These are phyloP conservation scores for Agapostemon virescens DNA, from an alignment of 2,888 invertebrate genomes.

Conservation along the genomic window DNA sequence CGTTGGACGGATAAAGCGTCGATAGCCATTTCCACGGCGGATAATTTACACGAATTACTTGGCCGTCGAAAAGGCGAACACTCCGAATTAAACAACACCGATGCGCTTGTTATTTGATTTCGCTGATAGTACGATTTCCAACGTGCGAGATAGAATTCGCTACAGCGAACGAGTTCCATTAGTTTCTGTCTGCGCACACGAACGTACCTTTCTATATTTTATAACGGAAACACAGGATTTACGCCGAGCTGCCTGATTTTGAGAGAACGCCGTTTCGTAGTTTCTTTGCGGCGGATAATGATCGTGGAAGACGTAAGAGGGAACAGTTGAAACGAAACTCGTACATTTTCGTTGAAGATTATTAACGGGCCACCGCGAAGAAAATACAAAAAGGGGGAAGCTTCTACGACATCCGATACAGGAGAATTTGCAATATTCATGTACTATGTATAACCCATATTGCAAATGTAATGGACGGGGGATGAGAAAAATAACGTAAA, in stretches of 20 bases:
- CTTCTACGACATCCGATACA: background rate
- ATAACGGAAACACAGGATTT: background rate
- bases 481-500: background rate
- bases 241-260: background rate
- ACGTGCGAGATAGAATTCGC: no score
- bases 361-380: background rate
- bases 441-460: background rate
- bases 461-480: background rate
- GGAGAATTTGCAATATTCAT: background rate
- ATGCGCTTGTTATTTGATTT: background rate
- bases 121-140: background rate
- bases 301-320: no score
- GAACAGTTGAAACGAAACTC: background rate
- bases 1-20: background rate
- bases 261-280: background rate
- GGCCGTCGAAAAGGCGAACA: background rate
- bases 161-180: background rate
- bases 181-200: background rate
- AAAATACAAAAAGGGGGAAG: background rate
- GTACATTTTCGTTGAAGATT: background rate
- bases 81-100: background rate
- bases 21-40: background rate
- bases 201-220: background rate
- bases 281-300: background rate
- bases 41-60: background rate